A percentile compares a stretch with the other conserved stretches of the same genome.
Conservation (phyloP, 2,113 vertebrate genomes). For the Trachemys scripta region DNA sequence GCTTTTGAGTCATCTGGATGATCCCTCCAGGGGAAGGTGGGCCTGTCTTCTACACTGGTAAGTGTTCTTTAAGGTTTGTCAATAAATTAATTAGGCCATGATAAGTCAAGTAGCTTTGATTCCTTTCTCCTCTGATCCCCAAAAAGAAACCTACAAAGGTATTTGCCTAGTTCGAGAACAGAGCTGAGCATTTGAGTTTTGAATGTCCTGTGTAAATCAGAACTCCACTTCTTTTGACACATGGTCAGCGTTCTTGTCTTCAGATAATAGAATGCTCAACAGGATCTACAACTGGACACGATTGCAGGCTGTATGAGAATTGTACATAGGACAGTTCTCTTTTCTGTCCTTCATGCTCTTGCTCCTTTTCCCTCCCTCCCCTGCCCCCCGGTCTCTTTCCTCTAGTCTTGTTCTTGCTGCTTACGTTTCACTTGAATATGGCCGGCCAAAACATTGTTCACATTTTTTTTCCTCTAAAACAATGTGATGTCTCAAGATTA, state of each 20-base stretch:
- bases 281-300: accelerated
- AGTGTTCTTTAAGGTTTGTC: background rate
- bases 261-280: background rate
- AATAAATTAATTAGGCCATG: no score
- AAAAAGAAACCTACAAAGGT: background rate
- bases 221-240: background rate
- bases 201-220: background rate
- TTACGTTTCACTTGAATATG: background rate
- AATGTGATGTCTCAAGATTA: background rate
- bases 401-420: background rate
- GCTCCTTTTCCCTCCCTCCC: background rate
- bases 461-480: background rate
- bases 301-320: accelerated
- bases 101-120: background rate
- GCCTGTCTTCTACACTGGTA: background rate
- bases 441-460: background rate
- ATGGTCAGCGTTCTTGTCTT: background rate
- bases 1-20: background rate
- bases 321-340: background rate
- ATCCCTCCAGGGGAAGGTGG: background rate
- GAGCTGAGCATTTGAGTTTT: background rate
- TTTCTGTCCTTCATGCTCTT: background rate
- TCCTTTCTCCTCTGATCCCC: background rate
- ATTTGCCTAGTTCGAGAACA: background rate
- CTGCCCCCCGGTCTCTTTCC: background rate